Percentiles rank a stretch among this genome's conserved stretches.
Conservation (phyloP, 2,888 invertebrate genomes). For the Zaprionus bogoriensis region DNA sequence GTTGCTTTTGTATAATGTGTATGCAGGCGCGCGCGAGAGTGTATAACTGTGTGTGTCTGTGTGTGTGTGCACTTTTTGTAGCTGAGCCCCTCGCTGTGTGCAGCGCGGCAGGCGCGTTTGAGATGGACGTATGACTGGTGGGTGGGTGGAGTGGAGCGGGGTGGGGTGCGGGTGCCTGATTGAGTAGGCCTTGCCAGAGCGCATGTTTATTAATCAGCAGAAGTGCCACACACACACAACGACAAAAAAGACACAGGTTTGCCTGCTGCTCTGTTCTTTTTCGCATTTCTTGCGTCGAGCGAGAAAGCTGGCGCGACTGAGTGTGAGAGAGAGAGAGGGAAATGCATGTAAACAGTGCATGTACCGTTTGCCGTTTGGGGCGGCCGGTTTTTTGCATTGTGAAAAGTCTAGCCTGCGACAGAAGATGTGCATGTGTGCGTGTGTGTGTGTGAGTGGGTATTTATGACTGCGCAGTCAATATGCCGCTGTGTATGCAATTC, state of each 20-base stretch:
- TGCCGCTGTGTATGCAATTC: constrained; percentile 29
- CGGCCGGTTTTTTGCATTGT: constrained; percentile 58
- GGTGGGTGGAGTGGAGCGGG: constrained; percentile 16
- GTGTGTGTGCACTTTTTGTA: constrained; percentile 24
- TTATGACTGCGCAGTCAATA: constrained; percentile 75
- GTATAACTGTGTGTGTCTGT: no score
- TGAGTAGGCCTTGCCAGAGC: constrained; percentile 72
- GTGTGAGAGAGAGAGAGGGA: constrained; percentile 12
- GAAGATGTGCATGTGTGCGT: constrained; percentile 15
- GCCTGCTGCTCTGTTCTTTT: constrained; percentile 43
- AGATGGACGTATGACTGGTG: constrained; percentile 6
- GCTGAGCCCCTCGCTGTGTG: constrained; percentile 22
- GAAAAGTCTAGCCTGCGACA: constrained; percentile 50
- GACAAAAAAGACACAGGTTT: constrained; percentile 42
- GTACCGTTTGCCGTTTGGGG: constrained; percentile 51
- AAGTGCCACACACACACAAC: constrained; percentile 48
- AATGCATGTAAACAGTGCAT: constrained; percentile 55
- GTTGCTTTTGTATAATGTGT: constrained; percentile 17
- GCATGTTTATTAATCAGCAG: constrained; percentile 73
- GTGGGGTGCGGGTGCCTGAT: constrained; percentile 52
- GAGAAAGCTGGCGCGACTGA: constrained; percentile 14
- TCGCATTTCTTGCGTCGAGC: constrained; percentile 48
- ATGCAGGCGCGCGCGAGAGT: constrained; percentile 8
- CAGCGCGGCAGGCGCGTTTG: constrained; percentile 14
- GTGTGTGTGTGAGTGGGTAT: constrained; percentile 28